Evolutionary conservation across 2,888 invertebrate genomes (phyloP), one percentile per base, ranked within the genome.

Genomic region (Galeruca laticollis): DNA sequence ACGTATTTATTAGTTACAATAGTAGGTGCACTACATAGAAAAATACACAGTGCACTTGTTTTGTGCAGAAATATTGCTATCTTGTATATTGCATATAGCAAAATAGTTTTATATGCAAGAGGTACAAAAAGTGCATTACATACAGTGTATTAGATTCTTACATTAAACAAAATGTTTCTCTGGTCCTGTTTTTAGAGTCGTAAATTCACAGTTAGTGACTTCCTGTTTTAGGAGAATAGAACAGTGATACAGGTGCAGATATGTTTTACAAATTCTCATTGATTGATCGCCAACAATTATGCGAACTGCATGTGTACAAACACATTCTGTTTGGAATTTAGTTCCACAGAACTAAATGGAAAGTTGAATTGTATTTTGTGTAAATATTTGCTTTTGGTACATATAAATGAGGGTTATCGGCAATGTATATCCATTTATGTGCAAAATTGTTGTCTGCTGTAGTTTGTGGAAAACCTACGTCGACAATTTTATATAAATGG

Each of bases 311-410:
- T 56, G 15, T 56, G 15, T n/a, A 56, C 20, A 56, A 31, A 56
- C 31, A 2, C 26, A 21, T 26, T 52, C 10, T 33, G 33, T 56
- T 56, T 21, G 15, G 15, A 31, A 31, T 56, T 10, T 10, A 33
- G n/a, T 33, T 33, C 26, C 15, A n/a, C 56, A 15, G 15, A 56
- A 56, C 10, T 56, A 33, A 56, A 56, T 56, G 31, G 56, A 56
- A 56, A 56, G 56, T 56, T 56, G 56, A 31, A 56, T 56, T 56
- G 56, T 33, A 56, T 56, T 56, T 56, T 56, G 33, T 31, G 31
- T 31, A 31, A 56, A 56, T 56, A 56, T 56, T 56, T 56, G 56
- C 15, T 31, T 56, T 56, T 13, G 56, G 15, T 56, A 9, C 10
- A 15, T 56, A 56, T 56, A 56, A 33, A 56, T 33, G 56, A 33